Conservation (phyloP, 37 sponge, comb jelly and placozoan genomes). For the Agelas oroides region DNA sequence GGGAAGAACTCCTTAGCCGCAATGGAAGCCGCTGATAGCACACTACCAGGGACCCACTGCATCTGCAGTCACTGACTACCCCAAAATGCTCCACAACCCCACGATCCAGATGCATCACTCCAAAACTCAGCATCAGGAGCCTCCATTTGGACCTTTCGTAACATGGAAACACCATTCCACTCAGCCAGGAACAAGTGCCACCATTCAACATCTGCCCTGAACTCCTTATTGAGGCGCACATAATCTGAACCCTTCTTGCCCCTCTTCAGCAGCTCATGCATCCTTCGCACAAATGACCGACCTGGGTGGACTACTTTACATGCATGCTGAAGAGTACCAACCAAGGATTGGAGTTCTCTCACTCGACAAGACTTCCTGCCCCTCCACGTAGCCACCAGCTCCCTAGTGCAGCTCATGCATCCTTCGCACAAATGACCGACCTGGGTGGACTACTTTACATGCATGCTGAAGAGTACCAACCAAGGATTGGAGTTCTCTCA, state of each 20-base stretch:
- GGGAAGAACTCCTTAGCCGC: background rate
- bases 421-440: too few species aligned
- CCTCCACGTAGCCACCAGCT: too few species aligned
- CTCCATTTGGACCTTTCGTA: background rate
- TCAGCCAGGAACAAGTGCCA: slow-evolving; percentile 21
- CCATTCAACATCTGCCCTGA: slow-evolving; percentile 14
- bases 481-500: too few species aligned
- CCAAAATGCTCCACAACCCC: slow-evolving; percentile 1
- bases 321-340: too few species aligned
- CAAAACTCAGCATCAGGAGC: background rate
- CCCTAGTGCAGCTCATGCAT: too few species aligned
- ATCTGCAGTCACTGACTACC: slow-evolving; percentile 1
- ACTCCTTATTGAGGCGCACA: background rate
- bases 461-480: too few species aligned
- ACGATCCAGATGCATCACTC: background rate
- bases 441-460: too few species aligned
- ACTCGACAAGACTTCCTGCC: too few species aligned
- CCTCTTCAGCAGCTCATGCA: too few species aligned
- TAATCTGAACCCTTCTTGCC: background rate
- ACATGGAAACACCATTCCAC: slow-evolving; percentile 12
- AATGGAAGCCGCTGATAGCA: background rate
- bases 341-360: too few species aligned
- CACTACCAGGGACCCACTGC: background rate
- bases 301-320: too few species aligned
- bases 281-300: too few species aligned